Conservation (phyloP, 2,888 invertebrate genomes). For the Leucophenga maculata region DNA sequence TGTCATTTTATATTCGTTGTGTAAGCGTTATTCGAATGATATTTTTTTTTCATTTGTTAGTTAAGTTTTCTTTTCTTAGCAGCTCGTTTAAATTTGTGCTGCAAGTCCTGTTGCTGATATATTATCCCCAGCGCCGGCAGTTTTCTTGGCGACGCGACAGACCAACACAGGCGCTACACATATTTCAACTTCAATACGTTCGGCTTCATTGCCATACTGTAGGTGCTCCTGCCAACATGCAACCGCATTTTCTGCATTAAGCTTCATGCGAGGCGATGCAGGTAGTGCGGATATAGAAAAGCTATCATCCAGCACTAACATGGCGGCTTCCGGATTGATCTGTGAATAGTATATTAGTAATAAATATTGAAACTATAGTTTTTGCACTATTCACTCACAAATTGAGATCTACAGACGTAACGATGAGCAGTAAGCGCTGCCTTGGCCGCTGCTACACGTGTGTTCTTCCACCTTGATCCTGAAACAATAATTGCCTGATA, state of each 20-base stretch:
- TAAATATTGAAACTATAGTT: background rate
- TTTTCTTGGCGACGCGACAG: slow-evolving; percentile 85
- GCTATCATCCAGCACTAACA: slow-evolving; percentile 85
- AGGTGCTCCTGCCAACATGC: slow-evolving; percentile 85
- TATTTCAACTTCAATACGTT: slow-evolving; percentile 74
- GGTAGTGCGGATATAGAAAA: slow-evolving; percentile 80
- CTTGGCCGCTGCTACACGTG: slow-evolving; percentile 85
- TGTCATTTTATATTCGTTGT: slow-evolving; percentile 24
- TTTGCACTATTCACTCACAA: slow-evolving; percentile 55
- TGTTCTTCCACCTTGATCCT: slow-evolving; percentile 81
- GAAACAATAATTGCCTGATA: slow-evolving; percentile 86
- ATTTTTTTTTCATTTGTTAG: slow-evolving; percentile 36
- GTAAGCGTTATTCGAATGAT: slow-evolving; percentile 34
- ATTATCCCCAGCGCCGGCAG: slow-evolving; percentile 90
- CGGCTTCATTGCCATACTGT: slow-evolving; percentile 44
- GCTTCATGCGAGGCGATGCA: slow-evolving; percentile 75
- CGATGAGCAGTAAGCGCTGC: slow-evolving; percentile 87
- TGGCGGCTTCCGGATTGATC: slow-evolving; percentile 70
- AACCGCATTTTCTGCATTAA: slow-evolving; percentile 82
- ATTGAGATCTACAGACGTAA: slow-evolving; percentile 82
- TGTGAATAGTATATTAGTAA: slow-evolving; percentile 33
- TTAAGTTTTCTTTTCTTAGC: slow-evolving; percentile 42
- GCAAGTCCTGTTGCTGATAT: slow-evolving; percentile 90
- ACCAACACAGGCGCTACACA: slow-evolving; percentile 89
- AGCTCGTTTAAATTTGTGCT: slow-evolving; percentile 74